Evolutionary conservation across 2,888 invertebrate genomes (phyloP), one percentile per base, ranked within the genome.

Genomic region (Hyppa rectilinea): DNA sequence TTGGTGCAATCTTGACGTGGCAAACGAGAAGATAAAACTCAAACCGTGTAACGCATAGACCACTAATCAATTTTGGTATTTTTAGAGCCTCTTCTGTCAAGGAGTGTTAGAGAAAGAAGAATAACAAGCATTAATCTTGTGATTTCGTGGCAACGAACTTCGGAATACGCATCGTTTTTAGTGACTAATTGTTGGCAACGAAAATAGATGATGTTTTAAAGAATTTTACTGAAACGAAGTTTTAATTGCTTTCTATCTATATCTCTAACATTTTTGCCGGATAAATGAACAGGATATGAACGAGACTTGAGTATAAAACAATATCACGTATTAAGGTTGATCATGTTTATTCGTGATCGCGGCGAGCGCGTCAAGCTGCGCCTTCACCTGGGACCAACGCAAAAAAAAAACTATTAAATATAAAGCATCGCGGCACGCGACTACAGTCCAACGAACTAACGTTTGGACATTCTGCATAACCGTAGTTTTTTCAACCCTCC

Each of bases 391-490:
- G 78, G 78, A 81, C 82, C 75, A 77, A 75, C 34, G 62, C 56
- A 73, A 71, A 83, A 90, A 91, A 92, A 91, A 91, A 88, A 85
- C 86, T 86, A 91, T 91, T 88, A 88, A 90, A 89, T 85, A 87
- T 82, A 90, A 89, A 88, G 87, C 85, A 85, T 79, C 71, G 66
- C 88, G 93, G 94, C 95, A 94, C 95, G 95, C 94, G 95, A 92
- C 95, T 81, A 83, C 83, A 87, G 82, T 85, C 86, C 88, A 89
- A 86, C 86, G 88, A 87, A 85, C 89, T 81, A 80, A 86, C 88
- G 86, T 86, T 86, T 85, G 78, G 80, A 83, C 87, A 84, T 81
- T 83, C 79, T 86, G 81, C 82, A 84, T 78, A 75, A 80, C 76
- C 75, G 75, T 80, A 71, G 77, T 92, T 92, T 91, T 90, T 88